Evolutionary conservation across 2,888 invertebrate species (phyloP).

Genomic region (Cataglyphis albicans): DNA sequence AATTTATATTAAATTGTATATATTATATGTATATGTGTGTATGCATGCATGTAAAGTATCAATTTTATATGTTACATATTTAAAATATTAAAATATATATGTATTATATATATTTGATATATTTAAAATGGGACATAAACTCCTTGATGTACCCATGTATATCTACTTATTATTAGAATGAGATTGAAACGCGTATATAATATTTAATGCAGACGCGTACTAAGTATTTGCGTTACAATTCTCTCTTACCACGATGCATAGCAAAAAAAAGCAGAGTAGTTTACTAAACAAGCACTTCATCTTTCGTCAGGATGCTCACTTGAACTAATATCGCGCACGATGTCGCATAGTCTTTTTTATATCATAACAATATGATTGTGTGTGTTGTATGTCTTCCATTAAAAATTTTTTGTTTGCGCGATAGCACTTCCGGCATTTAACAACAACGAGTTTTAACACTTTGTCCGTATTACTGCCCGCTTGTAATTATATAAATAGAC

Average conservation of each 20-base stretch:
- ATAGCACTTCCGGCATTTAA: slow-evolving; percentile 64
- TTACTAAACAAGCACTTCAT: slow-evolving; percentile 57
- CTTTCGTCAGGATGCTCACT: slow-evolving; percentile 1
- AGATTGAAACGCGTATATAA: too few species aligned
- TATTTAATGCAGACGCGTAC: too few species aligned
- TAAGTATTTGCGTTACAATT: too few species aligned
- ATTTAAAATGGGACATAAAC: too few species aligned
- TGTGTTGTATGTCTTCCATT: slow-evolving; percentile 41
- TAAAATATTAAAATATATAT: too few species aligned
- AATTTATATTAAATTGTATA: too few species aligned
- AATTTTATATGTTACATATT: too few species aligned
- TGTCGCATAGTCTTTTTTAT: slow-evolving; percentile 58
- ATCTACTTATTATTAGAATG: too few species aligned
- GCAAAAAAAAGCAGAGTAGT: slow-evolving; percentile 43
- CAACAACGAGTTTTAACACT: slow-evolving; percentile 8
- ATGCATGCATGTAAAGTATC: too few species aligned
- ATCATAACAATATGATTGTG: slow-evolving; percentile 45
- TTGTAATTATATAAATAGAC: neutral
- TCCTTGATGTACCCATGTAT: too few species aligned
- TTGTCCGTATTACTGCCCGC: neutral
- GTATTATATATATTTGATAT: too few species aligned
- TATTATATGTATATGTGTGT: too few species aligned
- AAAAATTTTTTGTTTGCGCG: slow-evolving; percentile 38
- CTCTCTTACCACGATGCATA: slow-evolving; percentile 60
- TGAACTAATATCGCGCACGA: slow-evolving; percentile 14